Percentiles rank a stretch among this genome's conserved stretches.
phyloP scores from a whole-genome alignment of 2,113 vertebrate genomes.

The Haemorhous mexicanus region DNA sequence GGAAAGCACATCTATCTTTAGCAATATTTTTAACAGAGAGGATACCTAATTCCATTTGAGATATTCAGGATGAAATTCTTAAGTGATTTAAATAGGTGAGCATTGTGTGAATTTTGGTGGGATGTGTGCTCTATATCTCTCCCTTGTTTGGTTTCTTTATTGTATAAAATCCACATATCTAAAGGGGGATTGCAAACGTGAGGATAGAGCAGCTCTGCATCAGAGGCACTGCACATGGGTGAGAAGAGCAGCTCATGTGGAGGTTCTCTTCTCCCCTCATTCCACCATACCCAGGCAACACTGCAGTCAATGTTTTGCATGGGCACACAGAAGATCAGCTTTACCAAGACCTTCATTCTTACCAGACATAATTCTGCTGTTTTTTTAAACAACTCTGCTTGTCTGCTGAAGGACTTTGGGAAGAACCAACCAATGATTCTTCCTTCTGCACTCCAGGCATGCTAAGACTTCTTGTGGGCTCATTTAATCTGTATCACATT shows the following conservation, averaged over 20 bases:
- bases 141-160: neutral
- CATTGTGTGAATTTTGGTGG: neutral
- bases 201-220: neutral
- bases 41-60: neutral
- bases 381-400: neutral
- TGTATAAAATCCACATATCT: neutral
- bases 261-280: neutral
- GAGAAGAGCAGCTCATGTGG: neutral
- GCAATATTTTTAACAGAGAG: neutral
- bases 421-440: neutral
- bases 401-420: neutral
- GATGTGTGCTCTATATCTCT: neutral
- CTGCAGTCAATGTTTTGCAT: neutral
- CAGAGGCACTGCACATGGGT: fast-evolving
- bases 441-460: neutral
- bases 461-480: neutral
- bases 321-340: neutral
- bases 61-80: neutral
- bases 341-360: neutral
- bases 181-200: neutral
- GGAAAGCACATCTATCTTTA: neutral
- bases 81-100: neutral
- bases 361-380: neutral
- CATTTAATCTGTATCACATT: neutral
- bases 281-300: neutral